These are phyloP conservation scores for Probaryconus sp. DNA, from an alignment of 1,140 invertebrate genomes.

Conservation along the genomic window DNA sequence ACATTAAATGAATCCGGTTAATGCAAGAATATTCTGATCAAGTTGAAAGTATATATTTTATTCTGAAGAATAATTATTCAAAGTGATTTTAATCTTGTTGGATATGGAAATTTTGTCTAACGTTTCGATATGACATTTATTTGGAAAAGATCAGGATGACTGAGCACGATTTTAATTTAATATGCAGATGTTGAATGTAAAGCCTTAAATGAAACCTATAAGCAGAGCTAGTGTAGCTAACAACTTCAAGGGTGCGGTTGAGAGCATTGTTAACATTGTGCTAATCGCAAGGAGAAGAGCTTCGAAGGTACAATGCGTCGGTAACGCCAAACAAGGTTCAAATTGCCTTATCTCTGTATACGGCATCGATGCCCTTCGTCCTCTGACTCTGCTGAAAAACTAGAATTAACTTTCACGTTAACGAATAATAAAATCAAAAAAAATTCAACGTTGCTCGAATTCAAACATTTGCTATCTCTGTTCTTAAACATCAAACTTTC, in stretches of 20 bases:
- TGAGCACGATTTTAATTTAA: conserved; percentile 24
- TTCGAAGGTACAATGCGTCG: conserved; percentile 57
- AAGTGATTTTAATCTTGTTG: too few relatives aligned
- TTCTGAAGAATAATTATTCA: too few relatives aligned
- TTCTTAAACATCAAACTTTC: too few relatives aligned
- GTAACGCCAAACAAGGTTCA: conserved; percentile 72
- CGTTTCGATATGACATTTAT: background rate
- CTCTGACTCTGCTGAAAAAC: conserved; percentile 44
- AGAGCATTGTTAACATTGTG: conserved; percentile 59
- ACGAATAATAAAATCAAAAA: conserved; percentile 16
- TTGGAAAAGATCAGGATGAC: background rate
- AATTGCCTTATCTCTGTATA: conserved; percentile 73
- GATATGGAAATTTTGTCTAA: too few relatives aligned
- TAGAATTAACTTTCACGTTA: conserved; percentile 25
- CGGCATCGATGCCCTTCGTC: conserved; percentile 64
- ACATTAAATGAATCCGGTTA: too few relatives aligned
- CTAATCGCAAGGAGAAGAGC: conserved; percentile 55
- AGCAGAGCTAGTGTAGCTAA: conserved; percentile 19
- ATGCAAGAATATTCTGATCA: too few relatives aligned
- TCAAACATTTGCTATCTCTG: background rate
- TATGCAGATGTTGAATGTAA: conserved; percentile 19
- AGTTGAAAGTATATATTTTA: too few relatives aligned
- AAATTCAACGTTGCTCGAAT: conserved; percentile 19
- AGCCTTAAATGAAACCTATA: conserved; percentile 25
- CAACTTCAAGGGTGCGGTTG: conserved; percentile 50